These are phyloP conservation scores for Phania funesta DNA, from an alignment of 2,888 invertebrate genomes.

Conservation along the genomic window DNA sequence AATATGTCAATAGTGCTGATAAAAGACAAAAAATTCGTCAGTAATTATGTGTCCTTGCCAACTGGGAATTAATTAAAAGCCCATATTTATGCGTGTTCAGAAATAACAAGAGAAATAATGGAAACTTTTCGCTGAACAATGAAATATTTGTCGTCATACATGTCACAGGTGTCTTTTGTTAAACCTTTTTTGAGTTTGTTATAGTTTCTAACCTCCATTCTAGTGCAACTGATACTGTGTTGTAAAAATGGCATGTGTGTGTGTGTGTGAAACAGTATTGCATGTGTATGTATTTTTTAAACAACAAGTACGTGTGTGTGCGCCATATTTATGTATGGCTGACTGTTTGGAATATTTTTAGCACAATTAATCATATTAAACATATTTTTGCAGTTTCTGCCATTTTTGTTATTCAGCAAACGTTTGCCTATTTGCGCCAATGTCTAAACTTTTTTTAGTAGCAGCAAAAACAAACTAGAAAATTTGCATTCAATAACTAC, in stretches of 20 bases:
- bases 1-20: too few species aligned
- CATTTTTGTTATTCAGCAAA: constrained; percentile 23
- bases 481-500: neutral
- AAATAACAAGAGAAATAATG: too few species aligned
- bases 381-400: constrained; percentile 8
- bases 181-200: too few species aligned
- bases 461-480: neutral
- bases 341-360: neutral
- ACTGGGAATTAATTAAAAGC: too few species aligned
- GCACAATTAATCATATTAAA: constrained; percentile 30
- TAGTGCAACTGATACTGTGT: neutral
- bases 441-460: constrained; percentile 1
- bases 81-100: too few species aligned
- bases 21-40: too few species aligned
- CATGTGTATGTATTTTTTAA: neutral
- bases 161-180: neutral
- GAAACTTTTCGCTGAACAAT: too few species aligned
- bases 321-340: neutral
- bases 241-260: neutral
- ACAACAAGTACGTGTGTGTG: neutral
- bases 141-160: neutral
- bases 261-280: neutral
- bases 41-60: too few species aligned
- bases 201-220: too few species aligned
- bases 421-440: constrained; percentile 12